These are phyloP conservation scores for Brienomyrus longianalis DNA, from an alignment of 2,113 vertebrate species.

Conservation along the genomic window DNA sequence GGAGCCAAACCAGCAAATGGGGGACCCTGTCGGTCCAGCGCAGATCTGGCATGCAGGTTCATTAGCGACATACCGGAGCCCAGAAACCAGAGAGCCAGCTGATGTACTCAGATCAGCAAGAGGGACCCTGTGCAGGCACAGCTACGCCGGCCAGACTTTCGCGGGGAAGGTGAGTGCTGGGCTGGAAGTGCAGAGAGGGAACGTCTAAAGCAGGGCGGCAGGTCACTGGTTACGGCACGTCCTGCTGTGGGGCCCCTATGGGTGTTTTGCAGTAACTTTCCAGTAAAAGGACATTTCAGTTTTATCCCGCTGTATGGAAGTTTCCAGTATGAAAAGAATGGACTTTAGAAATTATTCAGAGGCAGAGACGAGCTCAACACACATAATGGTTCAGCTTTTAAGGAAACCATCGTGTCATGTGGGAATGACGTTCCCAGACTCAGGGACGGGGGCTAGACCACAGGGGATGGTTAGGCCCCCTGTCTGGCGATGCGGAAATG, in stretches of 20 bases:
- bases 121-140: not conserved
- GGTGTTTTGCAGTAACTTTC: not conserved
- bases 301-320: not conserved
- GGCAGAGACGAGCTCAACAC: not conserved
- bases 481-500: not conserved
- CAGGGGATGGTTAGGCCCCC: not conserved
- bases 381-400: not conserved
- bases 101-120: not conserved
- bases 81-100: not conserved
- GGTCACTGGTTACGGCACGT: not conserved
- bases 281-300: not conserved
- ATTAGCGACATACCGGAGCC: not conserved
- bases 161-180: not conserved
- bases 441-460: not conserved
- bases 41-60: not conserved
- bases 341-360: not conserved
- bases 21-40: not conserved
- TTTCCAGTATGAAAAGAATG: not conserved
- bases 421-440: not conserved
- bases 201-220: not conserved
- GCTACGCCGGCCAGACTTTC: not conserved
- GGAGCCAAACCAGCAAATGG: conserved; percentile 41
- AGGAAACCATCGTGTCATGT: not conserved
- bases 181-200: not conserved
- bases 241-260: not conserved